Conservation (phyloP, 37 sponge, comb jelly and placozoan genomes). For the Diacarnus erythraeanus region DNA sequence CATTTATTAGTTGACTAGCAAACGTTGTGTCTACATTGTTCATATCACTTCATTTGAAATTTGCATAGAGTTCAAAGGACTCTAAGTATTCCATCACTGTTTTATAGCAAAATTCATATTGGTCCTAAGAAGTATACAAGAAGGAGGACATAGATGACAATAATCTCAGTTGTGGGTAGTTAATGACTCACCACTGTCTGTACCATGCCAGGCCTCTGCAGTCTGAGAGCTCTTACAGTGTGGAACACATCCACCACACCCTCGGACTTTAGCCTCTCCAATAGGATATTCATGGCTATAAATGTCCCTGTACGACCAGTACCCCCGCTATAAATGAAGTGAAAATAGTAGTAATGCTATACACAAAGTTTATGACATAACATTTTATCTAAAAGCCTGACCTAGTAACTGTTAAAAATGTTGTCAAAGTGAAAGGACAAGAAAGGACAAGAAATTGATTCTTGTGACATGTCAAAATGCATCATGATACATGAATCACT, state of each 20-base stretch:
- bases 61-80: too few species aligned
- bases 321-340: constrained; percentile 67
- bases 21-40: too few species aligned
- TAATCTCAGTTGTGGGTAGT: too few species aligned
- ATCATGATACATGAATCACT: not conserved
- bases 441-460: not conserved
- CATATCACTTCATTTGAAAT: too few species aligned
- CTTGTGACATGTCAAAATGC: too few species aligned
- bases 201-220: constrained; percentile 84
- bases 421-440: too few species aligned
- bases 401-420: not conserved
- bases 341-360: not conserved
- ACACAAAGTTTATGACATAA: not conserved
- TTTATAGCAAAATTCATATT: too few species aligned
- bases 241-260: constrained; percentile 90
- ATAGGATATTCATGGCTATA: constrained; percentile 70
- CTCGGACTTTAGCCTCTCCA: constrained; percentile 87
- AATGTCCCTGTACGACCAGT: constrained; percentile 85
- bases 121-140: too few species aligned
- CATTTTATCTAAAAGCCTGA: not conserved
- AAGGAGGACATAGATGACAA: too few species aligned
- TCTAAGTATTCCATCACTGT: too few species aligned
- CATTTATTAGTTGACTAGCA: too few species aligned
- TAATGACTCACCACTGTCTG: constrained; percentile 77
- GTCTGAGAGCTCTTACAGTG: constrained; percentile 62